Evolutionary conservation across 2,888 invertebrate genomes (phyloP), one percentile per base, ranked within the genome.

Genomic region (Lysandra bellargus): DNA sequence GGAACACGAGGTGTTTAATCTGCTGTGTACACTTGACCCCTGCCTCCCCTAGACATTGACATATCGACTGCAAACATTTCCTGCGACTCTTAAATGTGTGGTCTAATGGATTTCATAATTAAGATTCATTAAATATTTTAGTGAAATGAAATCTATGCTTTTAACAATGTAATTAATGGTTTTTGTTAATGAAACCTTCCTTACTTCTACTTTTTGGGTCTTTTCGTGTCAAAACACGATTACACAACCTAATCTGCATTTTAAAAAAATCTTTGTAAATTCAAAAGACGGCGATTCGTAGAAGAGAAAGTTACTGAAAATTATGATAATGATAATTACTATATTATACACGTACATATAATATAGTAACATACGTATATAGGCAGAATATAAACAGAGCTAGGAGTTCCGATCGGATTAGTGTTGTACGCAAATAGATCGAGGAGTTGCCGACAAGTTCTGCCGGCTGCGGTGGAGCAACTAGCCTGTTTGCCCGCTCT

Each of bases 1-100:
- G 82, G 82, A 82, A 83, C 85, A 87, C 86, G 89, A 91, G 89
- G 91, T 91, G 91, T 89, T 89, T 88, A 88, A 89, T 87, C 87
- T 86, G 85, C 83, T 89, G 90, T 91, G 89, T 90, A 90, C 90
- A 90, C 90, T 88, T 85, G 86, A 85, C 86, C 84, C 81, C 81
- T 74, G 78, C 80, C 81, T 74, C 80, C 82, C 80, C 78, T 79
- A 33, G 85, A 85, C 84, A 82, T 81, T 79, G 82, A 85, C 85
- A 79, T 81, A 83, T 81, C 80, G 80, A 81, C 79, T n/a, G 73
- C 23, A 78, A 78, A 79, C 73, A 79, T 61, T 23, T 61, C 61
- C 78, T 61, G 33, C 76, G 49, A 33, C 69, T 69, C 33, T 33
- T 33, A 69, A 69, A 69, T 37, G 69, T 69, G 14, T 17, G 69